Percentiles rank a stretch among this genome's conserved stretches.
Conservation (phyloP, 2,888 invertebrate species). For the Cerastis leucographa region DNA sequence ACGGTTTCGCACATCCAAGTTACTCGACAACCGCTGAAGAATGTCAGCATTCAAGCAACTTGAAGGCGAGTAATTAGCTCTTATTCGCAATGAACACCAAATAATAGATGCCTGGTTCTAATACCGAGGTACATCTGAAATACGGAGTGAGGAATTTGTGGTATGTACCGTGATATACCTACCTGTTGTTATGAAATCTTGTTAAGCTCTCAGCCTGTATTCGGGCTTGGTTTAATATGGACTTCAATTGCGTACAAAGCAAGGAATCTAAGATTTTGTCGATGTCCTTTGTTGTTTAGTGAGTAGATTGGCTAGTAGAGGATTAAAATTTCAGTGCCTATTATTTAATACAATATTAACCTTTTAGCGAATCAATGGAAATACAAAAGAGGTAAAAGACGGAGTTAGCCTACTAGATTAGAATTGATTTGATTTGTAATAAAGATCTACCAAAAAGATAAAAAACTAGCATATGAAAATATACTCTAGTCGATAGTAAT, state of each 20-base stretch:
- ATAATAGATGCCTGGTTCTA: slow-evolving; percentile 78
- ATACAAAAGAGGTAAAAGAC: not conserved
- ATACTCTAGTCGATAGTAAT: no score
- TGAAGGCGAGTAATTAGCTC: slow-evolving; percentile 88
- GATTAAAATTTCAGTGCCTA: not conserved
- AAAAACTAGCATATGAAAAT: not conserved
- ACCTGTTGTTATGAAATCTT: slow-evolving; percentile 51
- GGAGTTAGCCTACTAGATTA: not conserved
- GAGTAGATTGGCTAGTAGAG: not conserved
- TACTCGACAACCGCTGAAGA: slow-evolving; percentile 80
- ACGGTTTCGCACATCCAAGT: slow-evolving; percentile 67
- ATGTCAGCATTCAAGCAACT: slow-evolving; percentile 85
- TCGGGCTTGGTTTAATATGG: slow-evolving; percentile 1
- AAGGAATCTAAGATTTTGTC: not conserved
- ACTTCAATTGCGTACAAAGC: not conserved
- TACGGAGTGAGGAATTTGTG: slow-evolving; percentile 52
- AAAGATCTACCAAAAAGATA: not conserved
- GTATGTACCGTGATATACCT: slow-evolving; percentile 34
- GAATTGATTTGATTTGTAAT: not conserved
- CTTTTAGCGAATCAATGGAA: not conserved
- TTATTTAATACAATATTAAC: not conserved
- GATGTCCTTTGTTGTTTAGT: not conserved
- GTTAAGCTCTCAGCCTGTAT: slow-evolving; percentile 11
- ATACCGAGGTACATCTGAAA: slow-evolving; percentile 53
- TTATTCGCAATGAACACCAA: slow-evolving; percentile 79